phyloP scores from a whole-genome alignment of 2,888 invertebrate species.

The Xiphydria camelus region DNA sequence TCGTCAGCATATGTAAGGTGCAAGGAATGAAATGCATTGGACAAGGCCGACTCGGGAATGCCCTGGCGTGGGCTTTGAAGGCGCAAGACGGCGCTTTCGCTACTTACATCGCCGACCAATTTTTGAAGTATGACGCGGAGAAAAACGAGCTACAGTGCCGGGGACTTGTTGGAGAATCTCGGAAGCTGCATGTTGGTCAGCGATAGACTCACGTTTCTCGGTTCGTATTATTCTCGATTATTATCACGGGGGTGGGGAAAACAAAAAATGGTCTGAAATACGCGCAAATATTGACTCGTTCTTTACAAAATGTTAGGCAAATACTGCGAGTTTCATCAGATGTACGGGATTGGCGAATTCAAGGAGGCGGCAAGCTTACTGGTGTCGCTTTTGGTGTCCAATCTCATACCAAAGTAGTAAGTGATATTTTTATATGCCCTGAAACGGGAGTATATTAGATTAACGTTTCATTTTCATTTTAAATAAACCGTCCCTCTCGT shows the following conservation, averaged over 20 bases:
- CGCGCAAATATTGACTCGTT: no score
- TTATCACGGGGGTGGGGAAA: no score
- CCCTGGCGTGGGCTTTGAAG: conserved; percentile 84
- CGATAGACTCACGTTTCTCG: conserved; percentile 76
- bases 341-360: conserved; percentile 75
- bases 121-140: conserved; percentile 68
- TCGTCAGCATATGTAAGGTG: conserved; percentile 71
- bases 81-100: conserved; percentile 73
- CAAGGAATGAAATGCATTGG: conserved; percentile 68
- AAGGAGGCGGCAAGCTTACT: conserved; percentile 77
- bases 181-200: conserved; percentile 75
- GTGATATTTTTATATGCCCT: conserved; percentile 57
- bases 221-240: no score
- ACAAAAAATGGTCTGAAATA: no score
- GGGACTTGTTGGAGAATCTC: conserved; percentile 74
- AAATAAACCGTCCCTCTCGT: no score
- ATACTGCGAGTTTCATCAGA: conserved; percentile 87
- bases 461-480: neutral
- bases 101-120: conserved; percentile 73
- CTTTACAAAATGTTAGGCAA: conserved; percentile 78
- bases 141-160: conserved; percentile 66
- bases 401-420: conserved; percentile 88
- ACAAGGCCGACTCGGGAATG: conserved; percentile 70
- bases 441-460: no score
- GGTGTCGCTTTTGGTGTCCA: conserved; percentile 80